These are phyloP conservation scores for Orchestes rusci DNA, from an alignment of 2,888 invertebrate genomes.

Conservation along the genomic window DNA sequence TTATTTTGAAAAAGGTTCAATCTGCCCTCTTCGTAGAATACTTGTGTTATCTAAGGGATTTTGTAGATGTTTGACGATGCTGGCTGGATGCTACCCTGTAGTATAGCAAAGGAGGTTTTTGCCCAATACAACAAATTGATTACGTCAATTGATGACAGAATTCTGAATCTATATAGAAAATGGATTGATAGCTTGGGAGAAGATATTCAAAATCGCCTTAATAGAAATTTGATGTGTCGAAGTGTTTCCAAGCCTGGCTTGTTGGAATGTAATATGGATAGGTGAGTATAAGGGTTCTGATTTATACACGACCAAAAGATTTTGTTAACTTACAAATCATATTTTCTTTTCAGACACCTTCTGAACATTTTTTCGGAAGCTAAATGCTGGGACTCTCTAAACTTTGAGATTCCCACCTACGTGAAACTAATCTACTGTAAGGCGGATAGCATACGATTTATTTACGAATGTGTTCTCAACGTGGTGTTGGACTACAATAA, in stretches of 20 bases:
- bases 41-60: neutral
- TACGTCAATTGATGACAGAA: conserved; percentile 51
- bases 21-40: neutral
- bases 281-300: conserved; percentile 41
- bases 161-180: conserved; percentile 48
- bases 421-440: conserved; percentile 58
- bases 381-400: conserved; percentile 63
- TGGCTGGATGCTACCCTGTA: conserved; percentile 70
- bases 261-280: conserved; percentile 74
- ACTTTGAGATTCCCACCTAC: conserved; percentile 61
- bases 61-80: conserved; percentile 60
- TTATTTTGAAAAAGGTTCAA: conserved; percentile 51
- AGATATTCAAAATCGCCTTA: conserved; percentile 53
- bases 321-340: too few relatives aligned
- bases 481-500: conserved; percentile 72
- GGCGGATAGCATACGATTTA: conserved; percentile 51
- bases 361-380: conserved; percentile 67
- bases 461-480: conserved; percentile 63
- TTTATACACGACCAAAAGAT: neutral
- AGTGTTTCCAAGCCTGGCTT: conserved; percentile 57
- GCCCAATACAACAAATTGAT: conserved; percentile 58
- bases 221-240: conserved; percentile 66
- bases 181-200: conserved; percentile 56
- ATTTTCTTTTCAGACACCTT: conserved; percentile 47
- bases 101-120: conserved; percentile 64